A percentile compares a stretch with the other conserved stretches of the same genome.
Conservation (phyloP, 2,888 invertebrate species). For the Nematopogon swammerdamellus region DNA sequence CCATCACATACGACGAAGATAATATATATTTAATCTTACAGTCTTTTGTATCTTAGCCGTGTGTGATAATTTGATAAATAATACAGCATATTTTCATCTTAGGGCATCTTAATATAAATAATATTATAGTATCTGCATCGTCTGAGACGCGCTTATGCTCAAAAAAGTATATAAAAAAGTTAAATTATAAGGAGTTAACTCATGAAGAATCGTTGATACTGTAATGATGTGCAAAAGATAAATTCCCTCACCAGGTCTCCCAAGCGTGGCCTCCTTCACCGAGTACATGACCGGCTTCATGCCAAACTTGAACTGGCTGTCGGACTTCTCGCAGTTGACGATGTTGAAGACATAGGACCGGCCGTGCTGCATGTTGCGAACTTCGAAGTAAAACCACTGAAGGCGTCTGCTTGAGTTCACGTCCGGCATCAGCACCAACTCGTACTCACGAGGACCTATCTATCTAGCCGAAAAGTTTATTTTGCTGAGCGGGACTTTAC, state of each 20-base stretch:
- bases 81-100: no score
- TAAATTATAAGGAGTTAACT: no score
- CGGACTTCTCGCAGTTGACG: constrained; percentile 82
- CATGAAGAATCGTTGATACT: no score
- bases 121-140: no score
- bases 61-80: no score
- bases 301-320: constrained; percentile 84
- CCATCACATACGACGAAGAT: no score
- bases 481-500: background rate
- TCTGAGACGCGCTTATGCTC: no score
- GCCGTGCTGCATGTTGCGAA: constrained; percentile 70
- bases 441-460: constrained; percentile 76
- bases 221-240: no score
- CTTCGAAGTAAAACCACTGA: constrained; percentile 91
- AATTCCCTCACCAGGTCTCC: constrained; percentile 40
- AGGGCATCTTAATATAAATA: no score
- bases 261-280: constrained; percentile 64
- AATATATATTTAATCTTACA: no score
- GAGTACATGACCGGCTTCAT: constrained; percentile 88
- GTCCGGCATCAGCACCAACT: constrained; percentile 78
- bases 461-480: constrained; percentile 23
- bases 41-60: no score
- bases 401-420: constrained; percentile 75
- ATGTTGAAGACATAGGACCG: constrained; percentile 79
- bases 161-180: no score